Conservation (phyloP, 2,888 invertebrate species). For the Flexamia atlantica region DNA sequence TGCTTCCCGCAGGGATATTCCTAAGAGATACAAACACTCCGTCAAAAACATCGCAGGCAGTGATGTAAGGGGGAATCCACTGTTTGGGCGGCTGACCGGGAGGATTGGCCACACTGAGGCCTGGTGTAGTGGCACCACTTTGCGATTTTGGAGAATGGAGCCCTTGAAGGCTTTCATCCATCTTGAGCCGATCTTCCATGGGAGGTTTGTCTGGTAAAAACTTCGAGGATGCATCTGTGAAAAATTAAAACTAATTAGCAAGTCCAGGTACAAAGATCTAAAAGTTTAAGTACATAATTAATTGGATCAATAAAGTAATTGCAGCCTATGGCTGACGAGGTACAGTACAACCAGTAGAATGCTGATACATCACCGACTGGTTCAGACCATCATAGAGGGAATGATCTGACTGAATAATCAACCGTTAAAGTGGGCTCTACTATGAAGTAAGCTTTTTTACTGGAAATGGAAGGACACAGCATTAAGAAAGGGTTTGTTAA, state of each 20-base stretch:
- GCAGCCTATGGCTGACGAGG: too few relatives aligned
- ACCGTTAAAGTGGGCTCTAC: too few relatives aligned
- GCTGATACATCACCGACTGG: too few relatives aligned
- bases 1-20: background rate
- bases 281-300: too few relatives aligned
- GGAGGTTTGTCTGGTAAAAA: background rate
- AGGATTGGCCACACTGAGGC: background rate
- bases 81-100: background rate
- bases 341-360: too few relatives aligned
- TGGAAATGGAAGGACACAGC: too few relatives aligned
- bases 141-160: background rate
- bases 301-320: too few relatives aligned
- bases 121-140: background rate
- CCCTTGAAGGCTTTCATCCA: background rate
- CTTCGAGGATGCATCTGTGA: background rate
- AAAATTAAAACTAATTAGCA: background rate
- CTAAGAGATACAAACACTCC: slow-evolving; percentile 6
- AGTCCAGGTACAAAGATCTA: too few relatives aligned
- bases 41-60: slow-evolving; percentile 21
- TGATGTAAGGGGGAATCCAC: background rate
- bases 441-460: too few relatives aligned
- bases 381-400: too few relatives aligned
- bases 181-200: background rate
- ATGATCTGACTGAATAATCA: too few relatives aligned
- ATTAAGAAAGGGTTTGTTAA: too few relatives aligned